Evolutionary conservation across 2,797 vertebrate genomes (phyloP), one percentile per base, ranked within the genome.

Genomic region (Graptemys geographica): DNA sequence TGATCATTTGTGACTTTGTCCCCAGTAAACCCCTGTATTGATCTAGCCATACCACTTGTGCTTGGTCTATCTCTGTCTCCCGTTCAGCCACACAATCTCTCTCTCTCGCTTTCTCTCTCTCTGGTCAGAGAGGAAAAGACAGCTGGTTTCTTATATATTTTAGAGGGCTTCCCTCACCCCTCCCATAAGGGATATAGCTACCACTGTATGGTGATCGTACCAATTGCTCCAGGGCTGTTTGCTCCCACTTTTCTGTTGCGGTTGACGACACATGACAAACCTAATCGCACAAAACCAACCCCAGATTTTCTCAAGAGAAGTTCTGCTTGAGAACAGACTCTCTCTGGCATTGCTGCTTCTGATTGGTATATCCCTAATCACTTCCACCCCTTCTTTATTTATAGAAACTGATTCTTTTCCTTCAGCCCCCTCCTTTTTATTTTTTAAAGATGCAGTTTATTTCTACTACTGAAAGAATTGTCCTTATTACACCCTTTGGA

Each of bases 171-270:
- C 89, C 83, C 65, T 83, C 87, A 92, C 92, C 96, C 87, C 93
- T 93, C 95, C 89, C 65, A 4, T 51, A 94, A 96, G 98, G 98
- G 98, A 97, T 98, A 96, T 98, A 94, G 97, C 98, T 97, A 98
- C 98, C 98, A 96, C 98, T 99, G 98, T 98, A 97, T 31, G 98
- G 98, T 98, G 98, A 98, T 98, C 96, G 98, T 99, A 99, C 99
- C 98, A 78, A 80, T 98, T 99, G 99, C 99, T 99, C 99, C 99
- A 99, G 98, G 98, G 98, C 98, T 99, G 99, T 99, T 99, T 99
- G 99, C 99, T 98, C 98, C 99, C 99, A 99, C 99, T 99, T 99
- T 99, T 99, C 99, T 99, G 99, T 99, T 99, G 99, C 98, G 99
- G 99, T 99, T 99, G 99, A 99, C 99, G 99, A 99, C 99, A 99